Evolutionary conservation across 1,140 invertebrate genomes (phyloP), one percentile per base, ranked within the genome.

Genomic region (Papilio polyxenes): DNA sequence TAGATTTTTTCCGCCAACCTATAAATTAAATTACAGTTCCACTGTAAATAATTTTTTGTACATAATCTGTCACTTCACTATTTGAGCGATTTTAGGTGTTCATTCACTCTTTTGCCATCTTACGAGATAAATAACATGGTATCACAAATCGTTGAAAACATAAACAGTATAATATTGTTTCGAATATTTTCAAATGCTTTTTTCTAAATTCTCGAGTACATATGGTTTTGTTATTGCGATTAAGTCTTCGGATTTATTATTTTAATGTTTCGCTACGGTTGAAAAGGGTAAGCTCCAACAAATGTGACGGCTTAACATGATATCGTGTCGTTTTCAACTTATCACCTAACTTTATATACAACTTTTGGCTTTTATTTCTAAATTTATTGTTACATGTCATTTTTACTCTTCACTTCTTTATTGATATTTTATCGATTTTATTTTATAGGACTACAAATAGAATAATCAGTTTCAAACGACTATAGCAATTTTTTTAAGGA

Each of bases 301-400:
- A 69, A 69, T 69, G 65, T 69, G 65, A 69, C 65, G 65, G 65
- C 65, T 69, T 69, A 37, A 69, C 65, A 69, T 69, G 65, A 69
- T 69, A 69, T 69, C 31, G 23, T 37, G 23, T 69, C 65, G 65
- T 69, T 69, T 69, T 69, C 65, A 31, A 69, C 65, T 69, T 69
- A 37, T 3, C 65, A 15, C 10, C 15, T 23, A 69, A 69, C 65
- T 69, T 69, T 65, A 20, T 31, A 37, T 37, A 37, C 65, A 69
- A 11, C 65, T 69, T 69, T 59, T 6, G 7, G 62, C 62, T 65
- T 62, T 65, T 59, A 59, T 59, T 17, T 59, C 56, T 20, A 17
- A 59, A 59, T 59, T 51, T 51, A 11, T 56, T 56, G 23, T 13
- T n/a, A 56, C 53, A n/a, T 56, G 3, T 56, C n/a, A 59, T 59